Base-by-base conservation (phyloP, 37 sponge, comb jelly and placozoan genomes). In the Haliclona indistincta region DNA sequence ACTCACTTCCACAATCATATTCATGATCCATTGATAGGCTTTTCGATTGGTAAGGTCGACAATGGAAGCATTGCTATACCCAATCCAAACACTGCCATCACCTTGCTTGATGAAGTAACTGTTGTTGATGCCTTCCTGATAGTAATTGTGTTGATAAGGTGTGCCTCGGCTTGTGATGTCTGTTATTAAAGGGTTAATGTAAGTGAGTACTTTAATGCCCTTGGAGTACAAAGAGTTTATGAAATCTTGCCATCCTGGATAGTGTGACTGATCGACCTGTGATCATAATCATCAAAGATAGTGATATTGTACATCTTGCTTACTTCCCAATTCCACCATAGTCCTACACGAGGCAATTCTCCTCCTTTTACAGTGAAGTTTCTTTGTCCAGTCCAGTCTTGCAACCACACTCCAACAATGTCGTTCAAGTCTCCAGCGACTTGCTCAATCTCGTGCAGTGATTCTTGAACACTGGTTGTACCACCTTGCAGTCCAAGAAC, bases 241-340 rank as follows among this genome's bases (percentile, higher is more conserved):
- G 53, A 90, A 17, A 1, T 56, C 70, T 0, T 71, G 39, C 86
- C 86, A 90, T 47, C 85, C 52, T 22, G 86, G 86, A 78, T 90
- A 90, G 78, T 90, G 91, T 29, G 63, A 53, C 8, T 28, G 32
- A 68, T 90, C 91, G 1, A 90, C 78, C 90, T 89, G 40, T 15
- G 28, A 22, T 37, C 11, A 66, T 38, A n/a, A n/a, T 61, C 63
- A n/a, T 61, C 63, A 61, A 61, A 61, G 67, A 66, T 17, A 33
- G 4, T 60, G 26, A 60, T 60, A 26, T 23, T 23, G 26, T 60
- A 7, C 70, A 25, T 25, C 13, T 17, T 11, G 4, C 65, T 26
- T 45, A 91, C 91, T 80, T 91, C 92, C 92, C 92, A 91, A 70
- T 86, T 86, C 92, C 92, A 91, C 92, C 92, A 91, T 7, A 91